These are phyloP conservation scores for Phocoena phocoena DNA, from an alignment of 2,113 vertebrate genomes.

Conservation along the genomic window DNA sequence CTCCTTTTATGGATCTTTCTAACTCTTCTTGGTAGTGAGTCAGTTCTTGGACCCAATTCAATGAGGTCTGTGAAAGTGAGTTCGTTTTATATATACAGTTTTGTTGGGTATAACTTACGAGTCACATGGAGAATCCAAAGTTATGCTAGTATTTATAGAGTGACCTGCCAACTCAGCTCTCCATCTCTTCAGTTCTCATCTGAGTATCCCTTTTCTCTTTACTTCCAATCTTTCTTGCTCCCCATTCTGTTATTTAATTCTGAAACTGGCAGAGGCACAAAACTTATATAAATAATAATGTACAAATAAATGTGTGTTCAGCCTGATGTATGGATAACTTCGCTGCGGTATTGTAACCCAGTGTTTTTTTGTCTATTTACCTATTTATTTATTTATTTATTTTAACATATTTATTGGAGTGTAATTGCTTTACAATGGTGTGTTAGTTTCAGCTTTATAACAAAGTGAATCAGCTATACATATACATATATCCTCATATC, in stretches of 20 bases:
- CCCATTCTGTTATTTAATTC: slow-evolving; percentile 40
- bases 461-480: too few species aligned
- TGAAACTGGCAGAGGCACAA: slow-evolving; percentile 33
- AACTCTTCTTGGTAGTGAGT: background rate
- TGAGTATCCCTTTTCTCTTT: slow-evolving; percentile 58
- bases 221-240: slow-evolving; percentile 12
- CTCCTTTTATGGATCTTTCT: background rate
- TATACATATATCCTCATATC: too few species aligned
- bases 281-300: background rate
- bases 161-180: slow-evolving; percentile 14
- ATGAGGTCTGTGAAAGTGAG: background rate
- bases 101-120: slow-evolving; percentile 11
- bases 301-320: background rate
- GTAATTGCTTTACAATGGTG: too few species aligned
- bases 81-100: background rate
- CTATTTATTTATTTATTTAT: too few species aligned
- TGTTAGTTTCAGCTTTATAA: too few species aligned
- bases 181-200: background rate
- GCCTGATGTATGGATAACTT: background rate
- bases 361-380: background rate
- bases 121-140: background rate
- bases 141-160: background rate
- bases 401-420: too few species aligned
- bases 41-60: background rate
- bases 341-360: background rate